Evolutionary conservation across 2,888 invertebrate species (phyloP), one percentile per base, ranked within the genome.

Genomic region (Drosophila quinaria): DNA sequence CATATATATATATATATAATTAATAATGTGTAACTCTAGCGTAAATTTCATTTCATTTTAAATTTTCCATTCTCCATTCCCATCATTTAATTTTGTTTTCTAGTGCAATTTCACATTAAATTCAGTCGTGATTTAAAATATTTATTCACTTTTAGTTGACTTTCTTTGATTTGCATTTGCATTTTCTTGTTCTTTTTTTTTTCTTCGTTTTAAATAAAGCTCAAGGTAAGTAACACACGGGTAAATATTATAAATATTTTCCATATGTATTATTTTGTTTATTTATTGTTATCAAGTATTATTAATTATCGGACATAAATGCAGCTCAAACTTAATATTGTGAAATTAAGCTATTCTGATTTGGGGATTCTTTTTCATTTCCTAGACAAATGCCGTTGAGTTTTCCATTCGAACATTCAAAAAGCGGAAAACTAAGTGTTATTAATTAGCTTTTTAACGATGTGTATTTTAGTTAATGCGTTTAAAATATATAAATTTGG

Each of bases 121-220:
- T 86, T 86, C 85, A 86, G 85, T 86, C 85, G 90, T 89, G 88
- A 86, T 89, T 81, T 63, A 78, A 80, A 80, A 84, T 67, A 62
- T 71, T 70, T 72, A 67, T 47, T 51, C 44, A 64, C 62, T 58
- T 70, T 52, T 33, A 13, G 49, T 75, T 49, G 17, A 15, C 11
- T 49, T 52, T 33, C 15, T 62, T 44, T 47, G 29, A 35, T 39
- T 50, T 67, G 35, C 51, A 55, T 55, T 51, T 51, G 50, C 15
- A 19, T 62, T 64, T 59, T 54, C 29, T 39, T 52, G 67, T 11
- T 56, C 52, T 22, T 56, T 37, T 47, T 31, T 60, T 47, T 39
- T n/a, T 19, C 17, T 51, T 39, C 54, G 35, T 33, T 60, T 71
- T 72, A 78, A 80, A 84, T 89, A 87, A 89, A 85, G 87, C 89